Conservation (phyloP, 1,140 invertebrate species). For the Zaprionus camerounensis region DNA sequence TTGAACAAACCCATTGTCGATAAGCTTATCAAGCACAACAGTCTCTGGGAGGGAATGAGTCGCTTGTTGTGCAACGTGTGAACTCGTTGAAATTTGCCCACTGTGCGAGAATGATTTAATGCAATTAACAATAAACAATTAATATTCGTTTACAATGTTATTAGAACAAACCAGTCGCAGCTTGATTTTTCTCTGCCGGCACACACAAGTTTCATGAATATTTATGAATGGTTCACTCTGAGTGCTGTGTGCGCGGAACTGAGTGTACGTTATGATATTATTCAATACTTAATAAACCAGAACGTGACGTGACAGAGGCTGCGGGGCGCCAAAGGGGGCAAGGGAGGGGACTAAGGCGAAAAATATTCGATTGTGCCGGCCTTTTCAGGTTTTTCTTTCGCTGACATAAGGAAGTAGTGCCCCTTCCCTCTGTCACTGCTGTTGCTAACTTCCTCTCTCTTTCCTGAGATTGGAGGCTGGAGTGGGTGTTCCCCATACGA, state of each 20-base stretch:
- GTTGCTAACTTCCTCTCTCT: background rate
- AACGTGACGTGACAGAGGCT: slow-evolving; percentile 30
- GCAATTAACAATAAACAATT: slow-evolving; percentile 42
- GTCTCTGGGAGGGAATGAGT: background rate
- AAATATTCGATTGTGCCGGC: slow-evolving; percentile 13
- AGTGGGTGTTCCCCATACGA: slow-evolving; percentile 6
- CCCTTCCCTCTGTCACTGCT: background rate
- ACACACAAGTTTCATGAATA: background rate
- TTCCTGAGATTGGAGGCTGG: background rate
- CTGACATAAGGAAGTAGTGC: slow-evolving; percentile 31
- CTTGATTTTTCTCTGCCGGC: slow-evolving; percentile 30
- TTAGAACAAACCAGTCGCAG: slow-evolving; percentile 39
- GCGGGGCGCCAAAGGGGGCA: too few species aligned
- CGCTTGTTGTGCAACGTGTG: slow-evolving; percentile 21
- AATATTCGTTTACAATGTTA: slow-evolving; percentile 38
- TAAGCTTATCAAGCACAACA: slow-evolving; percentile 41
- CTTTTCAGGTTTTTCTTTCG: slow-evolving; percentile 35
- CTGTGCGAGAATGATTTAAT: slow-evolving; percentile 32
- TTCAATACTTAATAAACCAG: slow-evolving; percentile 42
- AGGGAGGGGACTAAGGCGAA: background rate
- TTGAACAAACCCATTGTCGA: slow-evolving; percentile 40
- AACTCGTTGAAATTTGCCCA: background rate
- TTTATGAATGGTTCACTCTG: slow-evolving; percentile 1
- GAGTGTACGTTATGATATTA: slow-evolving; percentile 22
- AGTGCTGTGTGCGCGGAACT: slow-evolving; percentile 4